Base-by-base conservation (phyloP, 2,797 vertebrate genomes). In the Paguma larvata region DNA sequence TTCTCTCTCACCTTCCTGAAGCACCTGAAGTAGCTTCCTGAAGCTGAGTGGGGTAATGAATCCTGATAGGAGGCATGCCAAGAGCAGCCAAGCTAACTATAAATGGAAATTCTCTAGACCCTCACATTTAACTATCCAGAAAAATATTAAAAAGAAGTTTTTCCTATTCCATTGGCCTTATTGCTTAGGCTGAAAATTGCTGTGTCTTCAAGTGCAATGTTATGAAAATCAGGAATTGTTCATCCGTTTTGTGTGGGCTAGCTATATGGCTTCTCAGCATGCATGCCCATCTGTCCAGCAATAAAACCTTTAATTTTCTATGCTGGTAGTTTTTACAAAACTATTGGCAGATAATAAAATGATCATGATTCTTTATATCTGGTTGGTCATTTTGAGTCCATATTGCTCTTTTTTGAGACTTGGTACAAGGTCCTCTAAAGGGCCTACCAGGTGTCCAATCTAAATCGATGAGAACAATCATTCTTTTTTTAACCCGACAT, bases 231-330 rank as follows among this genome's bases (percentile, higher is more conserved):
- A 85, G 93, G 46, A 62, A 75, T 86, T 94, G 88, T 95, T 95
- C 92, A 88, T 96, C 48, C 0, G 0, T 92, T 95, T 84, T 96
- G 87, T 95, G 77, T 92, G 56, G 10, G 78, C 88, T 82, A 92
- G 87, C 62, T 97, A 67, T 89, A 70, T 86, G 77, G 72, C 89
- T 94, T 94, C 86, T 77, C 94, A 85, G 86, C 75, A 72, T 95
- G 89, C 51, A 15, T 80, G 68, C 78, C 96, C 97, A 97, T 97
- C 95, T 98, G 97, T 92, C 94, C 63, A 63, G 85, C 67, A 92
- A 95, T 97, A 94, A 98, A 97, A 88, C 32, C 85, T 97, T 96
- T 95, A 85, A 84, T 94, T 95, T 97, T 97, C 85, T 82, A 80
- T 88, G 84, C 68, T 46, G 94, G 78, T 83, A 97, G 91, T 88